A percentile compares a stretch with the other conserved stretches of the same genome.
Conservation (phyloP, 2,113 vertebrate genomes). For the Nansenia antarctica region DNA sequence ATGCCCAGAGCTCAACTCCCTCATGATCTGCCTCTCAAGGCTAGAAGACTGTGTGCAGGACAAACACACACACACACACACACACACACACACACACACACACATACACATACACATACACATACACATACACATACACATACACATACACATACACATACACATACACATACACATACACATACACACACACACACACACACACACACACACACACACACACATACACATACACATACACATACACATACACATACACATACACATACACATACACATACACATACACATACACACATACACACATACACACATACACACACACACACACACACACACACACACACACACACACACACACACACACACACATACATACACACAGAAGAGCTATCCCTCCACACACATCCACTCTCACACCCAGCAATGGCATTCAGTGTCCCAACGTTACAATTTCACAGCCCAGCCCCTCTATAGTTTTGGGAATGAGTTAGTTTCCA, state of each 20-base stretch:
- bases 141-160: neutral
- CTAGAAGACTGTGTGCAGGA: neutral
- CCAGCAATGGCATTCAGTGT: constrained; percentile 49
- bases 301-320: neutral
- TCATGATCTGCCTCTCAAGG: neutral
- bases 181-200: constrained; percentile 56
- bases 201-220: neutral
- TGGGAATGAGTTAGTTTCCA: too few species aligned
- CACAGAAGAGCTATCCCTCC: too few species aligned
- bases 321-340: neutral
- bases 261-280: constrained; percentile 20
- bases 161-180: neutral
- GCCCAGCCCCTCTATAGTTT: too few species aligned
- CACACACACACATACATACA: neutral
- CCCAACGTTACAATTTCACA: constrained; percentile 34
- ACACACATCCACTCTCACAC: constrained; percentile 32
- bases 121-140: neutral
- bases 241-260: neutral
- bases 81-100: neutral
- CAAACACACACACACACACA: constrained; percentile 1
- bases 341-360: neutral
- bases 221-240: neutral
- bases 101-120: neutral
- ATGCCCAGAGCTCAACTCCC: neutral
- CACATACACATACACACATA: neutral